Conservation (phyloP, 2,888 invertebrate genomes). For the Noctua janthina region DNA sequence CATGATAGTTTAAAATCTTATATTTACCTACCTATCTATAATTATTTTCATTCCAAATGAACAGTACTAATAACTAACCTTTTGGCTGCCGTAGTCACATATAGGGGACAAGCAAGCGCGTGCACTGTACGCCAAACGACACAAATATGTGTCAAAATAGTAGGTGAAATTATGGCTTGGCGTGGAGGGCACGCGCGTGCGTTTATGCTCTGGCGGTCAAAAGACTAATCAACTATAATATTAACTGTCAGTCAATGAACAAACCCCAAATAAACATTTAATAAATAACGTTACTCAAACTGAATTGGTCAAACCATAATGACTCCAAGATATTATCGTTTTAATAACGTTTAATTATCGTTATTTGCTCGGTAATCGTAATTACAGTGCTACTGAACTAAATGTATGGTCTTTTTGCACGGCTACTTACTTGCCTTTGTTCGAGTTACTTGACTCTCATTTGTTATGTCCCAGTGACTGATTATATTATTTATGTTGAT, state of each 20-base stretch:
- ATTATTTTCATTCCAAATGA: background rate
- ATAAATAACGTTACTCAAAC: background rate
- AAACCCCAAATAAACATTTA: background rate
- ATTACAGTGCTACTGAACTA: conserved; percentile 14
- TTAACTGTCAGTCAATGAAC: background rate
- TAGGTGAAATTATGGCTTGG: no score
- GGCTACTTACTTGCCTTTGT: conserved; percentile 32
- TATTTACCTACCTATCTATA: background rate
- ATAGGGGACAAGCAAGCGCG: no score
- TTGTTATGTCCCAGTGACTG: conserved; percentile 26
- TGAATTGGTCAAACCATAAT: conserved; percentile 20
- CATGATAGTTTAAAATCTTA: no score
- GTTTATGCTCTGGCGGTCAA: no score
- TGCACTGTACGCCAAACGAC: no score
- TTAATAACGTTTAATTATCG: conserved; percentile 54
- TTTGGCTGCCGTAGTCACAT: no score
- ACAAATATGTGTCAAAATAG: no score
- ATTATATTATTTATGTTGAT: conserved; percentile 26
- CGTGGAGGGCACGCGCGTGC: no score
- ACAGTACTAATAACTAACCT: background rate
- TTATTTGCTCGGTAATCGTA: conserved; percentile 27
- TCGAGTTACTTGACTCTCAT: conserved; percentile 33
- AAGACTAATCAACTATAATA: background rate
- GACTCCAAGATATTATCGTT: conserved; percentile 48
- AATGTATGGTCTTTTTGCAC: conserved; percentile 33